Conservation (phyloP, 1,140 invertebrate genomes). For the Eumeta japonica region DNA sequence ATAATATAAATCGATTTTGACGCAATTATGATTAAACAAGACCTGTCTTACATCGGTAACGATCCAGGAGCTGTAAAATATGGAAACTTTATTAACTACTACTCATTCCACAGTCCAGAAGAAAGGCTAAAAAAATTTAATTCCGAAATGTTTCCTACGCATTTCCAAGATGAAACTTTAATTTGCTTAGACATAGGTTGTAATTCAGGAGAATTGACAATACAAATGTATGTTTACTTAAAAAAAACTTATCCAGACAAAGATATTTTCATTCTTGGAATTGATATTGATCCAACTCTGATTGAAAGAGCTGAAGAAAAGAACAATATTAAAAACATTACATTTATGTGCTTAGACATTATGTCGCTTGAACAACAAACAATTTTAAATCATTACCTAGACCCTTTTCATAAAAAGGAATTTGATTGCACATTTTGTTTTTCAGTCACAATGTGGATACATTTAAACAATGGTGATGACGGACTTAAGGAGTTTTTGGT, state of each 20-base stretch:
- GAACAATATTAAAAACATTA: conserved; percentile 48
- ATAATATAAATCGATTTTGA: no score
- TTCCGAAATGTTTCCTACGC: conserved; percentile 57
- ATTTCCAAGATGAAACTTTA: conserved; percentile 36
- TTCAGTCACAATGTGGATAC: conserved; percentile 86
- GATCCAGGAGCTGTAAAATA: conserved; percentile 74
- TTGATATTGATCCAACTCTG: conserved; percentile 73
- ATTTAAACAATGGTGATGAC: conserved; percentile 76
- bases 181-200: conserved; percentile 75
- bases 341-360: conserved; percentile 64
- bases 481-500: conserved; percentile 64
- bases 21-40: no score
- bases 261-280: conserved; percentile 62
- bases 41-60: conserved; percentile 37
- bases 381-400: conserved; percentile 49
- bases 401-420: conserved; percentile 31
- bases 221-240: conserved; percentile 60
- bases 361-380: conserved; percentile 47
- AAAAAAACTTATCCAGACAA: conserved; percentile 33
- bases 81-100: conserved; percentile 87
- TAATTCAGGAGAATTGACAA: conserved; percentile 73
- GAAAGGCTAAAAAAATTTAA: conserved; percentile 67
- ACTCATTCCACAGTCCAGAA: conserved; percentile 71
- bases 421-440: conserved; percentile 78
- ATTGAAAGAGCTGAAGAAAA: conserved; percentile 65